These are phyloP conservation scores for Anguilla pacifica DNA, from an alignment of 2,797 vertebrate genomes.

Conservation along the genomic window DNA sequence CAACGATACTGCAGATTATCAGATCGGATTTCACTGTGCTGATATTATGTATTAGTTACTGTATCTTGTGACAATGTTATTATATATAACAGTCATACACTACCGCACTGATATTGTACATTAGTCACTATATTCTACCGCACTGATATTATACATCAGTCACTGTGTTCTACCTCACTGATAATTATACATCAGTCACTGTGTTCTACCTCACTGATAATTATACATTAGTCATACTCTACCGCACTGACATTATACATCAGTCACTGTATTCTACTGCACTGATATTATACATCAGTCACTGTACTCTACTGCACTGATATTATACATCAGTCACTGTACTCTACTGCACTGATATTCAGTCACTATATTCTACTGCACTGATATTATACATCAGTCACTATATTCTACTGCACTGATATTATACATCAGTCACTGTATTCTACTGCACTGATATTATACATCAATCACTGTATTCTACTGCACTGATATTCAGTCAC, in stretches of 20 bases:
- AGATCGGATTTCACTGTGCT: not conserved
- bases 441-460: not conserved
- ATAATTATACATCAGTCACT: not conserved
- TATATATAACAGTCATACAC: not conserved
- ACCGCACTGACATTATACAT: not conserved
- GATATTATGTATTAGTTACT: not conserved
- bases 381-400: not conserved
- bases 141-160: not conserved
- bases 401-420: not conserved
- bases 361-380: not conserved
- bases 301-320: not conserved
- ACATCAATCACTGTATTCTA: not conserved
- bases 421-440: not conserved
- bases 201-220: not conserved
- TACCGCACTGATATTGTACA: not conserved
- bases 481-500: not conserved
- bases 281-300: not conserved
- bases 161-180: not conserved
- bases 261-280: not conserved
- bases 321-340: not conserved
- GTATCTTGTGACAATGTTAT: not conserved
- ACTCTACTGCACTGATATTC: not conserved
- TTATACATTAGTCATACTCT: not conserved
- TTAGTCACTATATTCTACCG: not conserved
- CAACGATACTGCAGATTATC: not conserved